phyloP scores from a whole-genome alignment of 2,113 vertebrate species.

The Atractosteus spatula region DNA sequence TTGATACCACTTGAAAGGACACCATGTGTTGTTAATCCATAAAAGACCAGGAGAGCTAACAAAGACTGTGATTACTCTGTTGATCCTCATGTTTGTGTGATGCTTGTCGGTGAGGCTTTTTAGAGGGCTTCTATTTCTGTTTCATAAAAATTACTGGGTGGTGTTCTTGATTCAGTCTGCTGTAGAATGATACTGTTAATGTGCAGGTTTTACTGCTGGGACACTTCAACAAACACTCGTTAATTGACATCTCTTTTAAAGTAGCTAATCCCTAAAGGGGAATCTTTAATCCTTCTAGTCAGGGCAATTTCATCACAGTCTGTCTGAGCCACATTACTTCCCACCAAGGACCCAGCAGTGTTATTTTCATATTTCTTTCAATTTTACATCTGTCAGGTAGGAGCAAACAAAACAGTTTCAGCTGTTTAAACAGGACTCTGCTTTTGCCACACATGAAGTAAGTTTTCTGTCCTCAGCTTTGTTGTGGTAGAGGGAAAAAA shows the following conservation, averaged over 20 bases:
- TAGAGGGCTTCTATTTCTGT: no score
- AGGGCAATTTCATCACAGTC: conserved; percentile 7
- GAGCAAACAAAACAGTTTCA: not conserved
- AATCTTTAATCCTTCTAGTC: conserved; percentile 1
- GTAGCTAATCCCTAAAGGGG: not conserved
- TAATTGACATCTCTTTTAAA: conserved; percentile 14
- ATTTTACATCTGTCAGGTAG: conserved; percentile 2
- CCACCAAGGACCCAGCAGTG: not conserved
- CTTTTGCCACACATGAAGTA: conserved; percentile 1
- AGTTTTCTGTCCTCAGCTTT: conserved; percentile 10
- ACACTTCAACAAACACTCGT: not conserved
- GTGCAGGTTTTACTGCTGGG: not conserved
- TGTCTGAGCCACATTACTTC: not conserved
- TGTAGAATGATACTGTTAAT: no score
- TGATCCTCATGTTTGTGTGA: no score
- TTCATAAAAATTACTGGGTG: no score
- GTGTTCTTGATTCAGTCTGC: no score
- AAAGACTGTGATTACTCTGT: no score
- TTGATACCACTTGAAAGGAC: no score
- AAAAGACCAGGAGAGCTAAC: no score
- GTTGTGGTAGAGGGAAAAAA: not conserved
- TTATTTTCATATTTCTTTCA: conserved; percentile 16
- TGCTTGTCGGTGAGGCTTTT: no score
- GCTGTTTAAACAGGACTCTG: not conserved
- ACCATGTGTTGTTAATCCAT: no score